Percentiles rank a stretch among this genome's conserved stretches.
These are phyloP conservation scores for Xenus cinereus DNA, from an alignment of 2,113 vertebrate genomes.

Conservation along the genomic window DNA sequence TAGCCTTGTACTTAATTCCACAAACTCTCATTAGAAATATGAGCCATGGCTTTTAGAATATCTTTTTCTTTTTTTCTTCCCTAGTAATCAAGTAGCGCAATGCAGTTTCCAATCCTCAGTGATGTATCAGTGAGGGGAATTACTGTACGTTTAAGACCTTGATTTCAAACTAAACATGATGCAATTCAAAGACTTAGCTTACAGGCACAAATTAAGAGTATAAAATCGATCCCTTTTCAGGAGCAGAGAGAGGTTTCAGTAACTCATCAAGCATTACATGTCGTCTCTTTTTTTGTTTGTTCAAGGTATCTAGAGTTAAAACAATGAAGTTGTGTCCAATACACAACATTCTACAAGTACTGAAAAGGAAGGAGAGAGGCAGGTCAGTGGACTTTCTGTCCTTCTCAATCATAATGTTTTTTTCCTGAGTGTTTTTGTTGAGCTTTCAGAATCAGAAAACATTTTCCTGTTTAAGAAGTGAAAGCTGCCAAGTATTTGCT, in stretches of 20 bases:
- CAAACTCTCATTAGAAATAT: background rate
- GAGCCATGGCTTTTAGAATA: background rate
- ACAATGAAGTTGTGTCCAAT: background rate
- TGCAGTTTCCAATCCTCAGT: background rate
- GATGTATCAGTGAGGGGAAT: background rate
- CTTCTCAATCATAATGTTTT: background rate
- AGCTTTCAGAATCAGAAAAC: conserved; percentile 53
- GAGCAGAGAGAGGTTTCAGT: conserved; percentile 27
- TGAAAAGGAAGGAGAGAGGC: conserved; percentile 28
- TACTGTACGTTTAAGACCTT: background rate
- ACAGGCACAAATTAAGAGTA: background rate
- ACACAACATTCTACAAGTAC: background rate
- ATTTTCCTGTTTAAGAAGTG: conserved; percentile 57
- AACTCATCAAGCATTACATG: background rate
- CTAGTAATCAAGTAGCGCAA: background rate
- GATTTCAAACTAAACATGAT: background rate
- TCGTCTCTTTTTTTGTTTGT: conserved; percentile 17
- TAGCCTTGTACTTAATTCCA: conserved; percentile 37
- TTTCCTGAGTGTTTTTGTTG: conserved; percentile 33
- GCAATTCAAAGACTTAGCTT: background rate
- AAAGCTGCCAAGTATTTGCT: conserved; percentile 64
- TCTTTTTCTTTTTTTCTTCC: background rate
- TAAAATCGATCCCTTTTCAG: background rate
- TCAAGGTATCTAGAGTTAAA: conserved; percentile 29
- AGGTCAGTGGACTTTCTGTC: conserved; percentile 19